Evolutionary conservation across 2,888 invertebrate species (phyloP), one percentile per base, ranked within the genome.

Genomic region (Trachelus troglodyta): DNA sequence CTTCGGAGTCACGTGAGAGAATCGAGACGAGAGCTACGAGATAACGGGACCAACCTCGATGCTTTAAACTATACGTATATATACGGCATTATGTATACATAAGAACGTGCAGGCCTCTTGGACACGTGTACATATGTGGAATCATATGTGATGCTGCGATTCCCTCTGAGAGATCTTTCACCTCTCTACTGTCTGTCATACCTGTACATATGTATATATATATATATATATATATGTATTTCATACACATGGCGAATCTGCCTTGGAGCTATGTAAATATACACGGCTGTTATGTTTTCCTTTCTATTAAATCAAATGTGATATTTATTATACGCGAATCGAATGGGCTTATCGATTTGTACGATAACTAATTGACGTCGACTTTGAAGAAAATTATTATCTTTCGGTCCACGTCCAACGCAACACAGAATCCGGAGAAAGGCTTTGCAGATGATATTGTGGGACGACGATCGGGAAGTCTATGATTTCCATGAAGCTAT

Each of bases 1-100:
- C 79, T 76, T 80, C 78, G 77, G 74, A 23, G 23, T 56, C 76
- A 76, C 77, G 76, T 77, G 69, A 77, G 79, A 82, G 83, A 85
- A 83, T 82, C 85, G 84, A 86, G 85, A 83, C 84, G 88, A 89
- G 89, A 88, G 88, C 40, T 88, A 89, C 88, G 88, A 87, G 85
- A 81, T 90, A 90, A 90, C 90, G 90, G 90, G 87, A 90, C 86
- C 81, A 80, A 82, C 85, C 84, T 85, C 85, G 85, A 34, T 31
- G 12, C 31, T 71, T 4, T 31, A 71, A 33, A 34, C 12, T 71
- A 71, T 71, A 71, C 31, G 6, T 71, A 34, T 71, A 31, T 34
- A 34, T 71, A 71, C 12, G 31, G 31, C 11, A 15, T 15, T 31
- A 34, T 31, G 15, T 75, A 69, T 75, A 76, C 69, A 33, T 69